Conservation (phyloP, 2,797 vertebrate species). For the Manis javanica region DNA sequence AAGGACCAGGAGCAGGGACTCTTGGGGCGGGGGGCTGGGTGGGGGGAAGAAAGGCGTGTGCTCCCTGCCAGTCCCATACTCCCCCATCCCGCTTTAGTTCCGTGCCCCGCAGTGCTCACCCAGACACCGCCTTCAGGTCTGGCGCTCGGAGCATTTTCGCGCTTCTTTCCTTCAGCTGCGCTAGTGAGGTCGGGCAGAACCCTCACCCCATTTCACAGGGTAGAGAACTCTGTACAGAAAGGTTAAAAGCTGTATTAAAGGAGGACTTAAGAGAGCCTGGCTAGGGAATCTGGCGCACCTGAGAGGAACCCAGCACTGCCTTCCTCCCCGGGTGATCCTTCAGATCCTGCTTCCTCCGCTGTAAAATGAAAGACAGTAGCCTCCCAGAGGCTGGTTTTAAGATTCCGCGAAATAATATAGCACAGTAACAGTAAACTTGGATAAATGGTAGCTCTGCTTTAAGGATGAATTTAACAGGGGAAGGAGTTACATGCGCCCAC, state of each 20-base stretch:
- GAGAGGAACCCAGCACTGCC: neutral
- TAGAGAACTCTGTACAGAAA: neutral
- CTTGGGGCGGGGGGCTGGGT: fast-evolving
- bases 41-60: too few relatives aligned
- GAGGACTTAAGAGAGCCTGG: neutral
- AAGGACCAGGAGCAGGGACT: neutral
- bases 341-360: neutral
- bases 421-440: neutral
- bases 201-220: neutral
- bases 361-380: neutral
- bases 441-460: neutral
- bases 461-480: neutral
- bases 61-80: neutral
- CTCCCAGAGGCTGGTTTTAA: neutral
- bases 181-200: neutral
- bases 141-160: neutral
- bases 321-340: neutral
- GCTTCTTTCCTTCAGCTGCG: neutral
- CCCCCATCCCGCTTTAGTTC: neutral
- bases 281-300: neutral
- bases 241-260: neutral
- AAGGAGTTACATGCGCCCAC: neutral
- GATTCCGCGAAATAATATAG: neutral
- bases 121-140: neutral
- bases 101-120: neutral